A percentile compares a stretch with the other conserved stretches of the same genome.
Evolutionary conservation across 2,797 vertebrate species (phyloP).

Genomic region (Prunella strophiata): DNA sequence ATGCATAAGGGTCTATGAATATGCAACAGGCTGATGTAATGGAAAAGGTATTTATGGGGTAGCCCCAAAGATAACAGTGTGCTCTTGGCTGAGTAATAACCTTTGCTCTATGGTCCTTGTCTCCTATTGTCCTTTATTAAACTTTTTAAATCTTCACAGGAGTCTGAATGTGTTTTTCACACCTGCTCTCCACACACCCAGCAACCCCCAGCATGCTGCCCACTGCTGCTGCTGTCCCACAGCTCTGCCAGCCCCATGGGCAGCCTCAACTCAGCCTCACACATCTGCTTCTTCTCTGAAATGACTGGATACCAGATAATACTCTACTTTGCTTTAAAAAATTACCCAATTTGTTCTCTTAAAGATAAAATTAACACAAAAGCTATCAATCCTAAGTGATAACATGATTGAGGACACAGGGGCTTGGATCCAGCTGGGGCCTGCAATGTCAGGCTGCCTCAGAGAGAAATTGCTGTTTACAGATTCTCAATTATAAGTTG

Average conservation of each 20-base stretch:
- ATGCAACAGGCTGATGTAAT: background rate
- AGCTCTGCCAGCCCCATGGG: rapidly evolving
- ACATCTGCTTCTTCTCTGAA: background rate
- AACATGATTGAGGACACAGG: background rate
- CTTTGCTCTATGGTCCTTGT: background rate
- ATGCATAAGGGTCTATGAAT: background rate
- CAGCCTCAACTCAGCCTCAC: background rate
- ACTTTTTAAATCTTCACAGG: background rate
- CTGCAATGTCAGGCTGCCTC: background rate
- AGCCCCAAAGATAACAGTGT: background rate
- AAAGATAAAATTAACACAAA: background rate
- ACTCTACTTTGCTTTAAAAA: background rate
- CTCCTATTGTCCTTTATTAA: background rate
- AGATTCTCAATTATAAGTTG: background rate
- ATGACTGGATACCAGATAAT: background rate
- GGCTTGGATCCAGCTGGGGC: background rate
- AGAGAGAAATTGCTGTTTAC: constrained; percentile 35
- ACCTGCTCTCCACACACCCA: rapidly evolving
- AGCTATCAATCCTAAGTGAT: background rate
- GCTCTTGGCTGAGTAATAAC: background rate
- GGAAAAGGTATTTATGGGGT: background rate
- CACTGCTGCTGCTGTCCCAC: background rate
- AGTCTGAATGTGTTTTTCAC: background rate
- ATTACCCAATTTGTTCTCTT: background rate
- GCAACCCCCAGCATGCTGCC: rapidly evolving